A percentile compares a stretch with the other conserved stretches of the same genome.
Conservation (phyloP, 1,140 invertebrate species). For the Lepidotrigona ventralis region DNA sequence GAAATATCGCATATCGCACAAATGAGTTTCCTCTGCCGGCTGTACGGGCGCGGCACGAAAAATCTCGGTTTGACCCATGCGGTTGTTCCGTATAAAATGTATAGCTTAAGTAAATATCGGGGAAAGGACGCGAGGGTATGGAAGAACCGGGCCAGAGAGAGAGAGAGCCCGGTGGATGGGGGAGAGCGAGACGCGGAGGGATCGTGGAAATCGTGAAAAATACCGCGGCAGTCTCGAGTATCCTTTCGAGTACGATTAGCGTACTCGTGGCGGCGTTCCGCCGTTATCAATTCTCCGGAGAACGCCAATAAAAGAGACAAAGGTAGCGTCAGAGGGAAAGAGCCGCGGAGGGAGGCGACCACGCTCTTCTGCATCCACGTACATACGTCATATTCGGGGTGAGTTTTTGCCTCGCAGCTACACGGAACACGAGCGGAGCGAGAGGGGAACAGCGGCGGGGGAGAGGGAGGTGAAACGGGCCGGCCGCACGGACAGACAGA, state of each 20-base stretch:
- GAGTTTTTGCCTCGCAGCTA: constrained; percentile 59
- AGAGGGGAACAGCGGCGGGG: background rate
- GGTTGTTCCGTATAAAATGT: constrained; percentile 48
- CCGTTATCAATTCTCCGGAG: constrained; percentile 69
- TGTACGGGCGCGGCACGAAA: constrained; percentile 3
- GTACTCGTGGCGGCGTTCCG: constrained; percentile 63
- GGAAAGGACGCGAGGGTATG: constrained; percentile 49
- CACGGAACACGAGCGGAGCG: constrained; percentile 12
- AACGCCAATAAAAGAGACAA: constrained; percentile 66
- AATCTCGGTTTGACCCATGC: constrained; percentile 47
- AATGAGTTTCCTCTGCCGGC: constrained; percentile 33
- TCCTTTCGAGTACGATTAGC: constrained; percentile 69
- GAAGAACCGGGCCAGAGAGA: constrained; percentile 11
- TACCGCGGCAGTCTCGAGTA: constrained; percentile 66
- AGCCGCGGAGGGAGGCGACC: constrained; percentile 34
- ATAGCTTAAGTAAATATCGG: constrained; percentile 59
- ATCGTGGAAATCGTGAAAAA: constrained; percentile 66
- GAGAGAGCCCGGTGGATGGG: background rate
- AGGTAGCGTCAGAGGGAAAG: constrained; percentile 48
- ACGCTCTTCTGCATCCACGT: constrained; percentile 57
- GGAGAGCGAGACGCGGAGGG: constrained; percentile 27
- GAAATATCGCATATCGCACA: constrained; percentile 42
- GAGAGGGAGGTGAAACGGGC: background rate
- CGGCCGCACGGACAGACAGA: background rate
- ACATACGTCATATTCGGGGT: constrained; percentile 65